Evolutionary conservation across 2,888 invertebrate genomes (phyloP).

Genomic region (Pteria penguin): DNA sequence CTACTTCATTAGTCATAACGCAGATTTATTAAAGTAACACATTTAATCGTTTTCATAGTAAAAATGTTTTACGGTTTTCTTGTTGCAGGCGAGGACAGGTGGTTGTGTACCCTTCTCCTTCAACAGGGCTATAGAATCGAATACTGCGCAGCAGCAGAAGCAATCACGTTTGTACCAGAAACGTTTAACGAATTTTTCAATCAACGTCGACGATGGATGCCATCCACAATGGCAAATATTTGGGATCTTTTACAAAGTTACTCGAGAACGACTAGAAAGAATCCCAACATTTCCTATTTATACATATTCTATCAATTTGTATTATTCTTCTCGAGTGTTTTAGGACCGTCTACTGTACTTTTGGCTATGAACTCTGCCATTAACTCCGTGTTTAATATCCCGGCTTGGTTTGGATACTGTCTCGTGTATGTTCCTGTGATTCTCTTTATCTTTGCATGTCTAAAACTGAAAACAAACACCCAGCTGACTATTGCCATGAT

Average conservation of each 20-base stretch:
- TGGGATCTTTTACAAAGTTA: slow-evolving; percentile 92
- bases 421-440: slow-evolving; percentile 95
- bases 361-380: slow-evolving; percentile 50
- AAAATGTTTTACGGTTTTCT: no score
- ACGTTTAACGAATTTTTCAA: slow-evolving; percentile 97
- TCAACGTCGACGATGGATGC: slow-evolving; percentile 98
- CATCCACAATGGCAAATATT: slow-evolving; percentile 98
- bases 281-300: slow-evolving; percentile 92
- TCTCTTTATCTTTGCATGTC: slow-evolving; percentile 94
- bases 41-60: no score
- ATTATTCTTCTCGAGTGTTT: slow-evolving; percentile 58
- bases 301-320: slow-evolving; percentile 72
- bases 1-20: no score
- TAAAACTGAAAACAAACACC: slow-evolving; percentile 92
- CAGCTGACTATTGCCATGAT: slow-evolving; percentile 84
- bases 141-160: slow-evolving; percentile 98
- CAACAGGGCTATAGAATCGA: slow-evolving; percentile 98
- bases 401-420: slow-evolving; percentile 92
- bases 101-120: slow-evolving; percentile 96
- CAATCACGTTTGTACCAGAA: slow-evolving; percentile 98
- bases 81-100: slow-evolving; percentile 93
- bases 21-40: no score
- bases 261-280: slow-evolving; percentile 95
- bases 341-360: slow-evolving; percentile 56
- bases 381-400: slow-evolving; percentile 43